Base-by-base conservation (phyloP, 2,113 vertebrate genomes). In the Strix aluco region DNA sequence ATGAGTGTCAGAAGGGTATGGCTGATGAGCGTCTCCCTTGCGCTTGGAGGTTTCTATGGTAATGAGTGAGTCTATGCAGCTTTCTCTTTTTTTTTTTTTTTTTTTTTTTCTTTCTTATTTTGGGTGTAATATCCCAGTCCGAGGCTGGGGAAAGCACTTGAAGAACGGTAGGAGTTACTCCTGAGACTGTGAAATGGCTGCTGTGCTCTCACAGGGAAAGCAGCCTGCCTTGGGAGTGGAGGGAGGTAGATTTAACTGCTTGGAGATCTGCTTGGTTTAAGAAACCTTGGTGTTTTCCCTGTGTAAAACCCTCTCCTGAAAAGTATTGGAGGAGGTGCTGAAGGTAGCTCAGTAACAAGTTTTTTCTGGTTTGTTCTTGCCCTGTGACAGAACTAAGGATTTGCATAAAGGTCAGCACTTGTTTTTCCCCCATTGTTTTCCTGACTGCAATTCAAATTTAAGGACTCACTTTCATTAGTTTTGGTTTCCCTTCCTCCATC, bases 1-100 rank as follows among this genome's bases (percentile, higher is more conserved):
- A 3, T 7, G 7, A 0, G 25, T 5, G 2, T 10, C 12, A 2
- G n/a, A 3, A 11, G 14, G 15, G 10, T 9, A 5, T 2, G 9
- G 55, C 13, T 5, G 30, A 2, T 30, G 11, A 7, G 1, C 4
- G 5, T 6, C 3, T 52, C 3, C 12, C 3, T 30, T 1, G 10
- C 3, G 34, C 30, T 58, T 40, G 71, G 40, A 44, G 47, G 59
- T 55, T 78, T 52, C 78, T 13, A 12, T 22, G 46, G 54, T 3
- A 26, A 29, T 22, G 17, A 36, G 62, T 85, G 40, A 80, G 74
- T 94, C 7, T 46, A 11, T 57, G 21, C 17, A 10, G 3, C 13
- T 62, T 36, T 25, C 1, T 55, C n/a, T 63, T n/a, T 26, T 17
- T 62, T 18, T 40, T 63, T 30, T 20, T 30, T 19, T n/a, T 26